phyloP scores from a whole-genome alignment of 2,888 invertebrate genomes.

The Temnothorax unifasciatus region DNA sequence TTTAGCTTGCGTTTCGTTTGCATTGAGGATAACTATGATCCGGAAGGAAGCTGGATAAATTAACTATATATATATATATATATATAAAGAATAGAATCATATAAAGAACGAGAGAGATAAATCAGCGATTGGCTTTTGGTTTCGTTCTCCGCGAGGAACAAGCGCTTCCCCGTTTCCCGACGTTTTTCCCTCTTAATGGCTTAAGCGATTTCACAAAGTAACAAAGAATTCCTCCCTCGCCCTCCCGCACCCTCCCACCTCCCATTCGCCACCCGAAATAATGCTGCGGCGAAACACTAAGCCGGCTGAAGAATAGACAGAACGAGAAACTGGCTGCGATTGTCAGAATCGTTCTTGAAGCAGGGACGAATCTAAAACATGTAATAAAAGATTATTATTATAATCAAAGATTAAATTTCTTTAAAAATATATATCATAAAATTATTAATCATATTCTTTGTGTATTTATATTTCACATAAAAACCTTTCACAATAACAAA shows the following conservation, averaged over 20 bases:
- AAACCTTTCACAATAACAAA: not conserved
- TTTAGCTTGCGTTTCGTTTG: not conserved
- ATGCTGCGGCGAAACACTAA: constrained; percentile 6
- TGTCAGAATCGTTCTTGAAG: constrained; percentile 1
- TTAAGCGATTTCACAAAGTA: constrained; percentile 33
- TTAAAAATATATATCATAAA: not conserved
- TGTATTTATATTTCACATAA: not conserved
- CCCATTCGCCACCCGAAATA: not conserved
- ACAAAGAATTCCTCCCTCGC: constrained; percentile 7
- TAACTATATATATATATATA: not conserved
- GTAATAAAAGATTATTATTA: not conserved
- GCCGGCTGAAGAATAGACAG: not conserved
- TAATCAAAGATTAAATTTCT: not conserved
- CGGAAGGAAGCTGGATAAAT: not conserved
- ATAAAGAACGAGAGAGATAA: constrained; percentile 15
- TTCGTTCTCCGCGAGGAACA: not conserved
- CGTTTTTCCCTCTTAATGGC: constrained; percentile 14
- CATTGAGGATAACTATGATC: not conserved
- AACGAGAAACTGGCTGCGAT: constrained; percentile 17
- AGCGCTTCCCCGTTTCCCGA: not conserved
- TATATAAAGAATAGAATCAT: too few relatives aligned
- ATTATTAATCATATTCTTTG: not conserved
- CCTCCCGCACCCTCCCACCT: too few relatives aligned
- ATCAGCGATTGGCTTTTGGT: constrained; percentile 27
- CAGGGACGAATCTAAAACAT: not conserved